Percentiles rank a stretch among this genome's conserved stretches.
These are phyloP conservation scores for Catalaphyllia jardinei DNA, from an alignment of 64 coral and sea anemone genomes.

Conservation along the genomic window DNA sequence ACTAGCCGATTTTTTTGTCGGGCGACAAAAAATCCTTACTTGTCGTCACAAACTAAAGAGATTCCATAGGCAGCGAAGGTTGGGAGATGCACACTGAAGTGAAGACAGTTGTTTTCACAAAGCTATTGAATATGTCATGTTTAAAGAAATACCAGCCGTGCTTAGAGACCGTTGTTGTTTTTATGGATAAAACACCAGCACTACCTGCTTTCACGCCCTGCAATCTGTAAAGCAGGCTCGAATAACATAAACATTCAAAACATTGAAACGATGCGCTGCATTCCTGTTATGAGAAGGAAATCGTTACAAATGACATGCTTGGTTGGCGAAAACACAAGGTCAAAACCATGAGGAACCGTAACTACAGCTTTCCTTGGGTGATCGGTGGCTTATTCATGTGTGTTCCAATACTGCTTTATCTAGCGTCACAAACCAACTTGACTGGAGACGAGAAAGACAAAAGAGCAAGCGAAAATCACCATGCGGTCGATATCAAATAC, in stretches of 20 bases:
- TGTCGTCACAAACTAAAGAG: no score
- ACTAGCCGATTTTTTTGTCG: no score
- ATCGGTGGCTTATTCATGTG: neutral
- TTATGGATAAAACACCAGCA: constrained; percentile 8
- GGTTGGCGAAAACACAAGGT: neutral
- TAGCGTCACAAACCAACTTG: neutral
- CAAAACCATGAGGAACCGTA: constrained; percentile 21
- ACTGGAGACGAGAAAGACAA: neutral
- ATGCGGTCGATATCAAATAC: constrained; percentile 12
- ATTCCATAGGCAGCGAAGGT: no score
- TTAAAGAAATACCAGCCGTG: neutral
- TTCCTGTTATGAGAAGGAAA: constrained; percentile 8
- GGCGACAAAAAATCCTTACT: no score
- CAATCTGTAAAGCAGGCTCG: neutral
- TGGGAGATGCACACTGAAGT: no score
- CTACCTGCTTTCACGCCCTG: constrained; percentile 29
- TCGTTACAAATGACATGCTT: constrained; percentile 15
- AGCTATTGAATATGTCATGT: neutral
- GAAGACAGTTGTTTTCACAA: neutral
- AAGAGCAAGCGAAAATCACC: neutral
- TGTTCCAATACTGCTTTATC: neutral
- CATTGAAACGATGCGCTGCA: neutral
- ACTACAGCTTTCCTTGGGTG: constrained; percentile 2
- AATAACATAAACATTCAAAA: constrained; percentile 8
- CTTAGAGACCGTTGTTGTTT: neutral